Conservation (phyloP, 2,113 vertebrate species). For the Megaceryle torquata region DNA sequence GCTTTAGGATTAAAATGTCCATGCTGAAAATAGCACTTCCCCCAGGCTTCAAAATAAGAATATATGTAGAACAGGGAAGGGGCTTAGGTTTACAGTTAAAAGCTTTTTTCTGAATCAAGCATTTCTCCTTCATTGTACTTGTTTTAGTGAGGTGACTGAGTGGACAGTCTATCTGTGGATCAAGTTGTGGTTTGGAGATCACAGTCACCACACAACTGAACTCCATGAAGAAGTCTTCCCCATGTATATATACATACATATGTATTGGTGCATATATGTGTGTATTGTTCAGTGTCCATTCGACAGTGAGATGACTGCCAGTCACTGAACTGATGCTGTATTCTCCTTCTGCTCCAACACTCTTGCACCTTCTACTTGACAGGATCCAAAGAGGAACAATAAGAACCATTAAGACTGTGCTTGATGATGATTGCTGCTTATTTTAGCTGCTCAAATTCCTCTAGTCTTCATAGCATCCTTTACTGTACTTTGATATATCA, state of each 20-base stretch:
- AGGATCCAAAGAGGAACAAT: not conserved
- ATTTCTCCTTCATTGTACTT: not conserved
- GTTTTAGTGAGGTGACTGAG: not conserved
- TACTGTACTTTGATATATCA: not conserved
- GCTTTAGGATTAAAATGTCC: not conserved
- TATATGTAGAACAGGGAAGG: not conserved
- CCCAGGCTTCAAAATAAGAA: not conserved
- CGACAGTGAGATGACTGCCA: not conserved
- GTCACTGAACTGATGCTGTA: not conserved
- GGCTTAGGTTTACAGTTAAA: not conserved
- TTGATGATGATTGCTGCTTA: not conserved
- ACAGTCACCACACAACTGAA: not conserved
- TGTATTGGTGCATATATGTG: not conserved
- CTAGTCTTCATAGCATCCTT: not conserved
- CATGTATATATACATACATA: rapidly evolving
- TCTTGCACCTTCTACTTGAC: not conserved
- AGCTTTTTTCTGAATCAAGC: not conserved
- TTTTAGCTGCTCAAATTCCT: not conserved
- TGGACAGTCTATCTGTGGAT: not conserved
- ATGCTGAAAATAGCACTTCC: not conserved
- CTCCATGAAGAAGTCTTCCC: not conserved
- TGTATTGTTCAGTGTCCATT: not conserved
- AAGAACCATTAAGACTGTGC: not conserved
- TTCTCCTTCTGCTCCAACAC: not conserved
- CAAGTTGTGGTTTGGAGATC: not conserved